Conservation (phyloP, 2,113 vertebrate genomes). For the Crocuta crocuta region DNA sequence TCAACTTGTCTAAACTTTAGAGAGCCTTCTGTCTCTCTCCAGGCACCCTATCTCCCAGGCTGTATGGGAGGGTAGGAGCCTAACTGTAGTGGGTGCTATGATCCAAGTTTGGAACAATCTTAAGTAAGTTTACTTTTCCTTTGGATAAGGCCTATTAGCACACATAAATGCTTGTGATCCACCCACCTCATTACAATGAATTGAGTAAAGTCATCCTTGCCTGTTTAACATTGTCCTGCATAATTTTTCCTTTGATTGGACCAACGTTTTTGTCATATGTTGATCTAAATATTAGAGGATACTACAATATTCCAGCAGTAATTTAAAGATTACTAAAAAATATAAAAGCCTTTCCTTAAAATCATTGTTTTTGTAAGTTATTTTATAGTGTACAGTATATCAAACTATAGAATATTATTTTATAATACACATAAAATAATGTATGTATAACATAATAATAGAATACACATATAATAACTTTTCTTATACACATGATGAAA, state of each 20-base stretch:
- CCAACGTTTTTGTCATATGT: neutral
- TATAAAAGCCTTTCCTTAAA: neutral
- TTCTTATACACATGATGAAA: neutral
- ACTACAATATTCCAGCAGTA: neutral
- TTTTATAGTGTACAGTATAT: neutral
- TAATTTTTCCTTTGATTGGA: neutral
- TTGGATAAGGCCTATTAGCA: neutral
- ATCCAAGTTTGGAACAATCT: neutral
- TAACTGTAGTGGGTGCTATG: neutral
- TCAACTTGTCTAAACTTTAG: neutral
- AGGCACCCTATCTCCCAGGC: neutral
- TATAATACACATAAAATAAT: neutral
- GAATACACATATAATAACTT: neutral
- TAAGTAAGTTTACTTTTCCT: neutral
- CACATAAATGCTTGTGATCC: accelerated
- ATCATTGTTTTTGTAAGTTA: neutral
- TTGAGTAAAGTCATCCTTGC: neutral
- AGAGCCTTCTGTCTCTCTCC: neutral
- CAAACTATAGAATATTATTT: neutral
- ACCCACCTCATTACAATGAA: accelerated
- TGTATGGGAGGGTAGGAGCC: accelerated
- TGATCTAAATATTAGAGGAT: neutral
- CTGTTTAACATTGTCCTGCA: neutral
- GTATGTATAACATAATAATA: too few species aligned
- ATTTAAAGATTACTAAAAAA: neutral